Evolutionary conservation across 2,113 vertebrate genomes (phyloP).

Genomic region (Odocoileus hemionus): DNA sequence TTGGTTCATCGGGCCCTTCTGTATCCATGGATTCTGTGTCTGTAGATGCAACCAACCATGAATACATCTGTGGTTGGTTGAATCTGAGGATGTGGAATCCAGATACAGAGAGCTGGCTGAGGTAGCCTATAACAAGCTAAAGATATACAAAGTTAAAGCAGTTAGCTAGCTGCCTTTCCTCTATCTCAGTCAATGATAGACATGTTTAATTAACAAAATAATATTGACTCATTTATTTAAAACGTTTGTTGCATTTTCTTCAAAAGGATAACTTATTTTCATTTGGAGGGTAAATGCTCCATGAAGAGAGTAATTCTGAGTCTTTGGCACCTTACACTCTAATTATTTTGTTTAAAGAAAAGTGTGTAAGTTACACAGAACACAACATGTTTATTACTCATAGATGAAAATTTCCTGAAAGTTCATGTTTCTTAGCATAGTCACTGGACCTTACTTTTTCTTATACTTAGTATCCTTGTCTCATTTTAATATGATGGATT

Average conservation of each 20-base stretch:
- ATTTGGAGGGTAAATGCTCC: not conserved
- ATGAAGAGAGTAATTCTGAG: not conserved
- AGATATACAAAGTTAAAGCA: not conserved
- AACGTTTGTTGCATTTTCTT: not conserved
- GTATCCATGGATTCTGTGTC: not conserved
- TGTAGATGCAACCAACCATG: not conserved
- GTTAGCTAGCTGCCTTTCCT: not conserved
- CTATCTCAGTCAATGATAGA: not conserved
- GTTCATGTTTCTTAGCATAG: not conserved
- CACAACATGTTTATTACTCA: not conserved
- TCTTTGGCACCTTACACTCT: not conserved
- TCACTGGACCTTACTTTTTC: not conserved
- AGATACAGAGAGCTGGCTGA: not conserved
- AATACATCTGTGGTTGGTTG: not conserved
- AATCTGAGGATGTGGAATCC: not conserved
- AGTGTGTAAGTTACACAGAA: not conserved
- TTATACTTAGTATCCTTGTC: not conserved
- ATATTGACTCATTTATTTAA: not conserved
- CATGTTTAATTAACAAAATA: not conserved
- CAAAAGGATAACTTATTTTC: not conserved
- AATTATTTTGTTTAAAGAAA: not conserved
- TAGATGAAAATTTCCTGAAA: not conserved
- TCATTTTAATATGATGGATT: not conserved
- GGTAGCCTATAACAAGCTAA: not conserved
- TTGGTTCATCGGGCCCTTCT: fast-evolving